Evolutionary conservation across 2,888 invertebrate genomes (phyloP).

Genomic region (Lepidochitona cinerea): DNA sequence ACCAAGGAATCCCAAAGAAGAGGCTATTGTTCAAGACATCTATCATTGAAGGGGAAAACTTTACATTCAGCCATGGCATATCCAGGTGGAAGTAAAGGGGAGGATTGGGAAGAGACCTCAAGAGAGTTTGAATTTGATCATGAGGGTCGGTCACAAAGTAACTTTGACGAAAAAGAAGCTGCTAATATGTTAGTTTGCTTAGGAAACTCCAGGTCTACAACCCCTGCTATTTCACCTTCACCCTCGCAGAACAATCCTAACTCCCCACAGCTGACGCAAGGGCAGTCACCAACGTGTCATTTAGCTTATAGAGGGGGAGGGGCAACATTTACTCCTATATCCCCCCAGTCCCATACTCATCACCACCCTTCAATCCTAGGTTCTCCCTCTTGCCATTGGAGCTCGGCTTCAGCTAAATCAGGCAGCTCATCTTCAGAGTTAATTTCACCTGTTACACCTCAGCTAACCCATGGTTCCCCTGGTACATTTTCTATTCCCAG

Average conservation of each 20-base stretch:
- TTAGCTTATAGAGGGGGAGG: slow-evolving; percentile 76
- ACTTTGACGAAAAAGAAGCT: slow-evolving; percentile 96
- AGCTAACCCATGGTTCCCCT: slow-evolving; percentile 34
- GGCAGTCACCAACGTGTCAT: slow-evolving; percentile 67
- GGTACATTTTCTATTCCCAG: slow-evolving; percentile 17
- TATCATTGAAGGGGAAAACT: slow-evolving; percentile 86
- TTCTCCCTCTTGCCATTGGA: slow-evolving; percentile 61
- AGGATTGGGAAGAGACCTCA: slow-evolving; percentile 82
- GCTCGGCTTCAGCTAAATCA: slow-evolving; percentile 54
- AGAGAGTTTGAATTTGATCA: slow-evolving; percentile 84
- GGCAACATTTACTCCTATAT: slow-evolving; percentile 93
- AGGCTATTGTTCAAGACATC: slow-evolving; percentile 96
- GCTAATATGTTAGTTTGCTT: slow-evolving; percentile 96
- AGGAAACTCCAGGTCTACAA: slow-evolving; percentile 93
- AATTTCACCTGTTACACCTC: slow-evolving; percentile 59
- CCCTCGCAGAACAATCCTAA: slow-evolving; percentile 48
- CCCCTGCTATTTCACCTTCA: slow-evolving; percentile 81
- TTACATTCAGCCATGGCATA: slow-evolving; percentile 50
- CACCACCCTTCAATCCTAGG: slow-evolving; percentile 49
- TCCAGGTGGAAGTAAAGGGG: slow-evolving; percentile 64
- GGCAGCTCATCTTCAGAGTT: slow-evolving; percentile 63
- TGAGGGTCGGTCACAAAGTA: slow-evolving; percentile 66
- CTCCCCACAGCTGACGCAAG: slow-evolving; percentile 49
- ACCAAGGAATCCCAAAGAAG: slow-evolving; percentile 97
- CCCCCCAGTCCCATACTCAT: slow-evolving; percentile 62